phyloP scores from a whole-genome alignment of 1,140 invertebrate species.

The Vanessa atalanta region DNA sequence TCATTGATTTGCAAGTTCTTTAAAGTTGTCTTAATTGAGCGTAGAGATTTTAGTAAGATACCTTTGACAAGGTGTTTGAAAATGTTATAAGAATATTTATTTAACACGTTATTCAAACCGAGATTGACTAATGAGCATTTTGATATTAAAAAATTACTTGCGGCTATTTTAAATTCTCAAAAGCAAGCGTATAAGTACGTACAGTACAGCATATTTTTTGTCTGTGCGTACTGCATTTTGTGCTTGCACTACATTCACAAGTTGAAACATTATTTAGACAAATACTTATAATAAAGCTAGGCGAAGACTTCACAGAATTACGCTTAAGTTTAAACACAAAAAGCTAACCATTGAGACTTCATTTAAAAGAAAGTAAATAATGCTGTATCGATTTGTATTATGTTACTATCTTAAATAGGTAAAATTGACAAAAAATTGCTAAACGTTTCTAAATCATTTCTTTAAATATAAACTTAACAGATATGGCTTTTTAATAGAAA shows the following conservation, averaged over 20 bases:
- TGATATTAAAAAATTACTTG: conserved; percentile 22
- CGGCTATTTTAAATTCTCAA: conserved; percentile 1
- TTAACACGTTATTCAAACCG: conserved; percentile 26
- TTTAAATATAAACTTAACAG: conserved; percentile 25
- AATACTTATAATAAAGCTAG: conserved; percentile 15
- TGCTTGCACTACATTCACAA: conserved; percentile 21
- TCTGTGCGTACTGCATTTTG: conserved; percentile 31
- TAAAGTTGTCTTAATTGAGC: conserved; percentile 44
- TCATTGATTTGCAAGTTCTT: conserved; percentile 39
- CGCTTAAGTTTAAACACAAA: conserved; percentile 8
- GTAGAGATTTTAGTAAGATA: conserved; percentile 37
- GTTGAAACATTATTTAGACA: conserved; percentile 6
- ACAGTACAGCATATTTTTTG: conserved; percentile 7
- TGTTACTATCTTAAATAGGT: conserved; percentile 55
- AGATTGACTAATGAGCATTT: conserved; percentile 36
- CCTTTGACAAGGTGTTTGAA: conserved; percentile 32
- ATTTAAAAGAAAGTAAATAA: conserved; percentile 13
- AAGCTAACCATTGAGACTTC: conserved; percentile 23
- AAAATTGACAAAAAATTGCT: conserved; percentile 74
- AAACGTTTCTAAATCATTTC: conserved; percentile 59
- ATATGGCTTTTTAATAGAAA: conserved; percentile 16
- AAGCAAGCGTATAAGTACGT: conserved; percentile 15
- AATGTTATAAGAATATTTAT: conserved; percentile 37
- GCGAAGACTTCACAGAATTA: conserved; percentile 9
- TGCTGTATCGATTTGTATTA: conserved; percentile 10